Conservation (phyloP, 2,113 vertebrate species). For the Hippocampus zosterae region DNA sequence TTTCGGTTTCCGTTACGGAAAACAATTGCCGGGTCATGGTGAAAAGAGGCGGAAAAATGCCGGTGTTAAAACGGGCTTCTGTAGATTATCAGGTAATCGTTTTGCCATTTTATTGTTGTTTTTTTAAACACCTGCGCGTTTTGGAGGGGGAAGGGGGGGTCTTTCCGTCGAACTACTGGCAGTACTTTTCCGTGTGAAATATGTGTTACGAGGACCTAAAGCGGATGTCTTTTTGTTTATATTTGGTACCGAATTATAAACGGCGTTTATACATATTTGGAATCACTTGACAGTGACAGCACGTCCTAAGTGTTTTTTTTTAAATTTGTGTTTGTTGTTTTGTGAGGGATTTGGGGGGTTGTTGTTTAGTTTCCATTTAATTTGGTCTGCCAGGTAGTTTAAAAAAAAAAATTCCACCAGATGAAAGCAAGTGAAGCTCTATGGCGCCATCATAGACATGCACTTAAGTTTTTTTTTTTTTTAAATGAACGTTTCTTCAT, state of each 20-base stretch:
- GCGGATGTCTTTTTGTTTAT: conserved; percentile 66
- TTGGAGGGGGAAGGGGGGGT: conserved; percentile 51
- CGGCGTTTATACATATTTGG: conserved; percentile 44
- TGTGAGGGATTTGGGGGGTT: neutral
- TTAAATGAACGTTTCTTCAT: conserved; percentile 35
- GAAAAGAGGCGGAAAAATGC: neutral
- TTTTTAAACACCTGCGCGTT: conserved; percentile 43
- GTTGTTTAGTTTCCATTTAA: conserved; percentile 20
- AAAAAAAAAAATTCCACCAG: conserved; percentile 28
- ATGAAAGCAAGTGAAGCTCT: conserved; percentile 60
- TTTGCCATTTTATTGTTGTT: conserved; percentile 70
- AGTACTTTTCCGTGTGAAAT: conserved; percentile 61
- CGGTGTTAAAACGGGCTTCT: conserved; percentile 35
- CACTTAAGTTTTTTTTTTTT: conserved; percentile 68
- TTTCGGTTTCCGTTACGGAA: conserved; percentile 71
- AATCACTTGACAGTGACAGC: conserved; percentile 52
- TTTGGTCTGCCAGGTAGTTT: conserved; percentile 68
- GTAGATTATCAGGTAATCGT: conserved; percentile 78
- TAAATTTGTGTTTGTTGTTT: conserved; percentile 32
- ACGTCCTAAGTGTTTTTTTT: conserved; percentile 39
- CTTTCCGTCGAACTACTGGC: conserved; percentile 60
- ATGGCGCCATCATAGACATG: conserved; percentile 73
- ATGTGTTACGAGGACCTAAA: conserved; percentile 63
- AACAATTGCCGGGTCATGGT: neutral
- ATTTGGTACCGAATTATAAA: conserved; percentile 73